Conservation (phyloP, 2,113 vertebrate species). For the Notarius quadriscutis region DNA sequence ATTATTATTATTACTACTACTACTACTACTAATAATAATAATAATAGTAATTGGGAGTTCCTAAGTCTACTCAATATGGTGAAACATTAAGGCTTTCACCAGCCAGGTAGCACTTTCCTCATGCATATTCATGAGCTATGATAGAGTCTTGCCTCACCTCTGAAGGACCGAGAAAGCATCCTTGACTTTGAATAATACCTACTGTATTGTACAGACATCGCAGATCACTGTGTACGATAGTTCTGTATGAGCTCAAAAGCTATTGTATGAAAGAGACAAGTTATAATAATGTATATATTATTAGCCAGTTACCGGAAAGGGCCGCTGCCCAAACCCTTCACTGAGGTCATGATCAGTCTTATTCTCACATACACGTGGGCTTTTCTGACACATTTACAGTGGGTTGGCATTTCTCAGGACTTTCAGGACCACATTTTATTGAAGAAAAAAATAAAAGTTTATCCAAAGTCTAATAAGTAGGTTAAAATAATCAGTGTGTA, state of each 20-base stretch:
- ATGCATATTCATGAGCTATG: too few species aligned
- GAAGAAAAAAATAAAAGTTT: neutral
- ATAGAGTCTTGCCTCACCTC: too few species aligned
- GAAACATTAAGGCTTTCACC: too few species aligned
- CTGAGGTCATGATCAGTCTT: neutral
- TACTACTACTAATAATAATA: neutral
- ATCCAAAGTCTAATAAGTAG: conserved; percentile 8
- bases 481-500: conserved; percentile 15
- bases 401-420: too few species aligned
- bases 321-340: neutral
- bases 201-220: neutral
- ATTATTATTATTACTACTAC: neutral
- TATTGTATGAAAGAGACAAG: neutral
- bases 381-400: neutral
- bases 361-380: neutral
- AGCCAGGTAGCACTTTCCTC: too few species aligned
- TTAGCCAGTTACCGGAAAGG: neutral
- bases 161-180: too few species aligned
- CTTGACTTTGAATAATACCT: too few species aligned
- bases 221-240: neutral
- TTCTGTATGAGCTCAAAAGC: neutral
- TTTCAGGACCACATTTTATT: too few species aligned
- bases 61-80: too few species aligned
- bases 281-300: neutral
- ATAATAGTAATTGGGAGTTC: too few species aligned